These are phyloP conservation scores for Hyperoplus lanceolatus DNA, from an alignment of 2,797 vertebrate genomes.

Conservation along the genomic window DNA sequence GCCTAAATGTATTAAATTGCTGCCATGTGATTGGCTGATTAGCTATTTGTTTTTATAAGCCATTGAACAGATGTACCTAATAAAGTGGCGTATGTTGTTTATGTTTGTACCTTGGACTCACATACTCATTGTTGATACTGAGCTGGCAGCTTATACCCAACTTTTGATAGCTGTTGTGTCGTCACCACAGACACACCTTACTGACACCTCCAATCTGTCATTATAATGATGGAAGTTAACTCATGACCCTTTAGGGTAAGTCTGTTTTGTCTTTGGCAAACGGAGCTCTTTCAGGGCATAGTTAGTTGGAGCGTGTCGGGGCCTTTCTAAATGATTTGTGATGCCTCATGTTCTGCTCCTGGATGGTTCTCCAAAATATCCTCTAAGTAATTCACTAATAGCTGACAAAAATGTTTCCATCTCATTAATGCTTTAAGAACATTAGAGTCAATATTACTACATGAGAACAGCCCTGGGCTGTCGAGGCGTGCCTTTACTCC, in stretches of 20 bases:
- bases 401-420: conserved; percentile 1
- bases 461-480: background rate
- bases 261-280: background rate
- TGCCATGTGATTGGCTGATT: too few species aligned
- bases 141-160: background rate
- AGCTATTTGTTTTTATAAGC: too few species aligned
- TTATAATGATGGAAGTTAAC: background rate
- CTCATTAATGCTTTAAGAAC: conserved; percentile 2
- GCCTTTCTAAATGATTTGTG: conserved; percentile 2
- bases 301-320: conserved; percentile 2
- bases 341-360: background rate
- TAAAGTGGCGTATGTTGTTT: too few species aligned
- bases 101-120: background rate
- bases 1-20: too few species aligned
- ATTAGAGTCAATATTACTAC: conserved; percentile 20
- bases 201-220: background rate
- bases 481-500: conserved; percentile 2
- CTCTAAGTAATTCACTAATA: conserved; percentile 1
- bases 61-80: too few species aligned
- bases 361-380: background rate
- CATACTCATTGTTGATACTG: background rate
- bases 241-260: background rate
- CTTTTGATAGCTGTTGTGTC: background rate
- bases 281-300: too few species aligned
- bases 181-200: background rate